These are phyloP conservation scores for Lithophane leautieri DNA, from an alignment of 2,888 invertebrate genomes.

Conservation along the genomic window DNA sequence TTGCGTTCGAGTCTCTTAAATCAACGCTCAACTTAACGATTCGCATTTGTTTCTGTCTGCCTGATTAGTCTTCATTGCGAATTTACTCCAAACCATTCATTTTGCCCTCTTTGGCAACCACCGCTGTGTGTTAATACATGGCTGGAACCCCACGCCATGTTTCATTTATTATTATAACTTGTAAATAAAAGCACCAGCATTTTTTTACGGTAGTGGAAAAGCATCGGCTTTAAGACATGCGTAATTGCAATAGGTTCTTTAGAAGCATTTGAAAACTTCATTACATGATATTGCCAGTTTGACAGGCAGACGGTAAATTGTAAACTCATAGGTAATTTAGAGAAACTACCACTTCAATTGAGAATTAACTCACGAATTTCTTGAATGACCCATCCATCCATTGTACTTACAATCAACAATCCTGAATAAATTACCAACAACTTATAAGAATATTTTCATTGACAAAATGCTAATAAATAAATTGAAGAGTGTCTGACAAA, in stretches of 20 bases:
- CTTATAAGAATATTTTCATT: slow-evolving; percentile 23
- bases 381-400: neutral
- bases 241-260: neutral
- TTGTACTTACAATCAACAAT: neutral
- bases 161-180: neutral
- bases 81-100: slow-evolving; percentile 15
- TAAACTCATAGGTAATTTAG: neutral
- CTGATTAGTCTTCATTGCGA: slow-evolving; percentile 41
- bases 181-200: slow-evolving; percentile 5
- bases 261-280: neutral
- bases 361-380: neutral
- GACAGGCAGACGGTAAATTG: neutral
- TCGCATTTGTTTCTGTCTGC: slow-evolving; percentile 45
- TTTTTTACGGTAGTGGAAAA: neutral
- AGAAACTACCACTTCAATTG: neutral
- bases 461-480: slow-evolving; percentile 37
- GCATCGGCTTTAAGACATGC: neutral
- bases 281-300: neutral
- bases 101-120: slow-evolving; percentile 18
- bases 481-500: slow-evolving; percentile 32
- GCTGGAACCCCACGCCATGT: neutral
- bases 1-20: slow-evolving; percentile 46
- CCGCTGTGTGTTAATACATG: slow-evolving; percentile 4
- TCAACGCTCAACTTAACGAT: slow-evolving; percentile 51
- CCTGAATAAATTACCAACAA: slow-evolving; percentile 9